Percentiles rank a stretch among this genome's conserved stretches.
Conservation (phyloP, 2,113 vertebrate species). For the Rhipidura dahli region DNA sequence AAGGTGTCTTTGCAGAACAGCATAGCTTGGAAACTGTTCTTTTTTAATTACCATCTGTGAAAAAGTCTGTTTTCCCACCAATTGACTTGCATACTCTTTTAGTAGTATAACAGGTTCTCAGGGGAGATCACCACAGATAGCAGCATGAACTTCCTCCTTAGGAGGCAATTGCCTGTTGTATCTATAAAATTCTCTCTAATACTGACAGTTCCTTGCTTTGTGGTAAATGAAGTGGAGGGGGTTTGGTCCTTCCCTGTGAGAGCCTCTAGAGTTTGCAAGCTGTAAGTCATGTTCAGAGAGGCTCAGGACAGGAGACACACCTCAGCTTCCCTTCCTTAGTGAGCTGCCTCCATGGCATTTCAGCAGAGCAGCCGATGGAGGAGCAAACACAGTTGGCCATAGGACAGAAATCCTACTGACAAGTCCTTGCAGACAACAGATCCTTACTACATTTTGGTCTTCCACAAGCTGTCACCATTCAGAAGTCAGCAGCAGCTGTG, state of each 20-base stretch:
- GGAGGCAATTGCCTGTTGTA: background rate
- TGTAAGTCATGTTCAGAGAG: background rate
- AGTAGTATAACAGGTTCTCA: constrained; percentile 20
- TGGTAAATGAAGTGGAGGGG: background rate
- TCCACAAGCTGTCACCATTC: background rate
- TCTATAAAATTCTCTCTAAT: background rate
- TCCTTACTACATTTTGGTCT: background rate
- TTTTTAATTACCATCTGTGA: background rate
- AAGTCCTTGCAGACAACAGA: background rate
- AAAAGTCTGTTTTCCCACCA: constrained; percentile 14
- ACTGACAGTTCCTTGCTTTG: background rate
- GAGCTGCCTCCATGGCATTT: background rate
- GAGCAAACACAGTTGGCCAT: background rate
- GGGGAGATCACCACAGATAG: background rate
- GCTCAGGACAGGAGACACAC: background rate
- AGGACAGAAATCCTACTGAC: background rate
- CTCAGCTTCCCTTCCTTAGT: background rate
- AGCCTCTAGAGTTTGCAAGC: background rate
- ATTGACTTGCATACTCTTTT: background rate
- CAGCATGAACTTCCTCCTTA: background rate
- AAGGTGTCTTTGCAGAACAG: background rate
- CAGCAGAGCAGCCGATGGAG: background rate
- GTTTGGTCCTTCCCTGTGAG: background rate
- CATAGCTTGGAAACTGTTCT: background rate
- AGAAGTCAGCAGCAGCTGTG: background rate